Conservation (phyloP, 2,888 invertebrate species). For the Aphodius granarius region DNA sequence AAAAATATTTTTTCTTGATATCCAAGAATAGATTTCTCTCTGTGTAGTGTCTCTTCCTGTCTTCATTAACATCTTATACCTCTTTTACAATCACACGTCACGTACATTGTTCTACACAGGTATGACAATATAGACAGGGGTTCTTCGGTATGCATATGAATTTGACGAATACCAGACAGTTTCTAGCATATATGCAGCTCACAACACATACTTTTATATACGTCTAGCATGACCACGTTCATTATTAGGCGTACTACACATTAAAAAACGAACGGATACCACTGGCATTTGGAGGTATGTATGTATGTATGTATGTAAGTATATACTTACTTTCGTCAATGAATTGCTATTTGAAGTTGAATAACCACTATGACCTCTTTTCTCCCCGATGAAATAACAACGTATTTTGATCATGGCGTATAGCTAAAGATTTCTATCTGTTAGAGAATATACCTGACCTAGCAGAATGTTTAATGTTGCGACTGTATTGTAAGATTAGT, state of each 20-base stretch:
- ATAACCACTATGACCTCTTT: not conserved
- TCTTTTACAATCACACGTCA: constrained; percentile 20
- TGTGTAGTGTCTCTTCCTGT: not conserved
- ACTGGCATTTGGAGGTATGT: not conserved
- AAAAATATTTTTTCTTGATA: no score
- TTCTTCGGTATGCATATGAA: constrained; percentile 19
- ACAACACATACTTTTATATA: not conserved
- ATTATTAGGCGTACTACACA: not conserved
- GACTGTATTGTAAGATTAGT: not conserved
- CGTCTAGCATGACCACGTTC: not conserved
- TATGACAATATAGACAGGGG: constrained; percentile 15
- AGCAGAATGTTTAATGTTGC: not conserved
- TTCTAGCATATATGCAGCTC: constrained; percentile 15
- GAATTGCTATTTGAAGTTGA: not conserved
- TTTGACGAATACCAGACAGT: constrained; percentile 20
- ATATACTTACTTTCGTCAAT: not conserved
- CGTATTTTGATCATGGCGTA: not conserved
- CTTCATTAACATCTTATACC: constrained; percentile 23
- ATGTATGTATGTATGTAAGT: no score
- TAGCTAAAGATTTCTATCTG: not conserved
- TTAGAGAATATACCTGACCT: not conserved
- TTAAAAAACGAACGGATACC: not conserved
- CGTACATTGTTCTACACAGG: constrained; percentile 24
- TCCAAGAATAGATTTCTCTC: not conserved
- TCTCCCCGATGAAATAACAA: not conserved